phyloP scores from a whole-genome alignment of 1,140 invertebrate genomes.

The Megathymus violae region DNA sequence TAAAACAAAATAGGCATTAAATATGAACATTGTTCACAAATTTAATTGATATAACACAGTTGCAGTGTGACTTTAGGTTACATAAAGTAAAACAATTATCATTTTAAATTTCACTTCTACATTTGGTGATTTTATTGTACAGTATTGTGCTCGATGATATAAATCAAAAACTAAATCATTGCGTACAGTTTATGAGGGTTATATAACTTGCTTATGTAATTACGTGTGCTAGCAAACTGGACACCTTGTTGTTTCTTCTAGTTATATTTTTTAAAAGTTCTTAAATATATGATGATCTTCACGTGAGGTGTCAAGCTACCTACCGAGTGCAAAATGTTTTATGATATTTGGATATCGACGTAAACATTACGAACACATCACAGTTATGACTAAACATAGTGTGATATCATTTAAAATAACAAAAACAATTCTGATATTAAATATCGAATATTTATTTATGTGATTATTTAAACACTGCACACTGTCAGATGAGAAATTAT shows the following conservation, averaged over 20 bases:
- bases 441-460: conserved; percentile 6
- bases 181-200: conserved; percentile 1
- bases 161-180: not conserved
- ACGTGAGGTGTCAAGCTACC: not conserved
- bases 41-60: conserved; percentile 52
- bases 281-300: not conserved
- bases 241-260: too few species aligned
- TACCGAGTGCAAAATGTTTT: not conserved
- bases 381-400: conserved; percentile 36
- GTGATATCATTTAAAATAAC: conserved; percentile 1
- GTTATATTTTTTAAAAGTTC: too few species aligned
- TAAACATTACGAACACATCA: conserved; percentile 40
- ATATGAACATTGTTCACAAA: conserved; percentile 67
- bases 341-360: not conserved
- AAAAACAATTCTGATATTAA: conserved; percentile 2
- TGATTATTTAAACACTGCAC: conserved; percentile 3
- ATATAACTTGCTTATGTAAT: not conserved
- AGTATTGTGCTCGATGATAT: conserved; percentile 6
- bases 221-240: conserved; percentile 1
- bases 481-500: conserved; percentile 19
- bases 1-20: conserved; percentile 79
- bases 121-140: conserved; percentile 11
- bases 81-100: conserved; percentile 27
- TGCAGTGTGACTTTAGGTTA: conserved; percentile 46
- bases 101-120: conserved; percentile 14